Percentiles rank a stretch among this genome's conserved stretches.
These are phyloP conservation scores for Fistularia commersonii DNA, from an alignment of 2,797 vertebrate genomes.

Conservation along the genomic window DNA sequence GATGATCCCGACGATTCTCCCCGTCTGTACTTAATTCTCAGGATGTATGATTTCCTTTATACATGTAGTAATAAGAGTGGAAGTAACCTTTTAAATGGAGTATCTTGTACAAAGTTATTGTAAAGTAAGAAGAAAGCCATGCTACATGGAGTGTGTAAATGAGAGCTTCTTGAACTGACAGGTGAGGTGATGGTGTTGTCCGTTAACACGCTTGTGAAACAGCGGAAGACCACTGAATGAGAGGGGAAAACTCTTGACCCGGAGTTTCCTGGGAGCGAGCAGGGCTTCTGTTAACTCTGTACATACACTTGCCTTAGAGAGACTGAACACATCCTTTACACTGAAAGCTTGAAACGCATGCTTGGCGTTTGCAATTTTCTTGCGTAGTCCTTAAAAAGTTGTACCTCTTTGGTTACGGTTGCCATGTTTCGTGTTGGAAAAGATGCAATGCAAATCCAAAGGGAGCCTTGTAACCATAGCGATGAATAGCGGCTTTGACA, in stretches of 20 bases:
- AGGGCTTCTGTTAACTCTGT: constrained; percentile 39
- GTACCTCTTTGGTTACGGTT: constrained; percentile 44
- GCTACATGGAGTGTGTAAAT: constrained; percentile 73
- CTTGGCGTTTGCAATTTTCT: constrained; percentile 48
- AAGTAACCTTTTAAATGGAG: constrained; percentile 82
- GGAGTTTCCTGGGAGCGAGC: constrained; percentile 37
- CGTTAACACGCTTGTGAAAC: background rate
- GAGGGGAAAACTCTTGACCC: constrained; percentile 26
- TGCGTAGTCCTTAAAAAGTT: constrained; percentile 39
- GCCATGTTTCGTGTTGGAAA: constrained; percentile 28
- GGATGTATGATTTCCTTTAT: constrained; percentile 84
- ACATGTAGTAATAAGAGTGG: constrained; percentile 70
- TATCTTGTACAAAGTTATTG: constrained; percentile 82
- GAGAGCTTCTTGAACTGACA: constrained; percentile 29
- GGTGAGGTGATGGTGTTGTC: constrained; percentile 17
- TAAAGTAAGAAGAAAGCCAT: constrained; percentile 75
- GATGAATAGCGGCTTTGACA: constrained; percentile 67
- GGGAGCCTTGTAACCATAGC: constrained; percentile 54
- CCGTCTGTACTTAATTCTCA: constrained; percentile 78
- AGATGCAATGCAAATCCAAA: constrained; percentile 52
- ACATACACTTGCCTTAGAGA: constrained; percentile 71
- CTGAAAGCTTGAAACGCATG: constrained; percentile 71
- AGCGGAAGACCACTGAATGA: constrained; percentile 29
- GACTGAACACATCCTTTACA: constrained; percentile 66
- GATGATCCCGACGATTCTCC: constrained; percentile 25